Base-by-base conservation (phyloP, 2,797 vertebrate species). In the Urophycis tenuis region DNA sequence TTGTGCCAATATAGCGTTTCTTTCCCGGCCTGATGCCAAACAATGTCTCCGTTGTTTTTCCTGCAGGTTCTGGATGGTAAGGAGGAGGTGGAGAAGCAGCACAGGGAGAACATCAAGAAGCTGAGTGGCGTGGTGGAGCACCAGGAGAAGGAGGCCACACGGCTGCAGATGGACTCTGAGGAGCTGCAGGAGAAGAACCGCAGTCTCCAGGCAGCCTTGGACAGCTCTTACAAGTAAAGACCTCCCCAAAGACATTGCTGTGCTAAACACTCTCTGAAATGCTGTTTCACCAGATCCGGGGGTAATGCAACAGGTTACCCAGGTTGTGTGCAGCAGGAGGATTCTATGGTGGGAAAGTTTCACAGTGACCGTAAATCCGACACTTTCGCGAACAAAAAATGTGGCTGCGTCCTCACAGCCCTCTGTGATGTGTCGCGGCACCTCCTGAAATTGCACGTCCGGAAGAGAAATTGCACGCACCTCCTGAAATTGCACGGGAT, bases 71-170 rank as follows among this genome's bases (percentile, higher is more conserved):
- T 99, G 36, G 97, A 99, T 85, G 95, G 94, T 71, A 99, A 99
- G 86, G 97, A 99, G 70, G 97, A 99, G 67, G 90, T 99, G 64
- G 97, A 99, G 90, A 97, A 94, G 81, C 97, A 99, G 78, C 97
- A 99, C 83, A 91, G 98, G 84, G 98, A 99, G 74, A 99, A 92
- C 91, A 99, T 99, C 86, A 97, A 94, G 89, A 98, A 96, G 81
- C 91, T 99, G 45, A 98, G 95, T 77, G 85, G 84, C 19, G 88
- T 96, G 81, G 96, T 97, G 41, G 98, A 98, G 85, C 91, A 90
- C 11, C 97, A 98, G 79, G 96, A 99, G 83, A 98, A 95, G 74
- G 96, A 98, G 77, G 88, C 95, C 80, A 87, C 86, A 83, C 91
- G 89, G 74, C 88, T 96, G 80, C 95, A 97, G 77, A 69, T 80